Conservation (phyloP, 2,888 invertebrate genomes). For the Hypomecis punctinalis region DNA sequence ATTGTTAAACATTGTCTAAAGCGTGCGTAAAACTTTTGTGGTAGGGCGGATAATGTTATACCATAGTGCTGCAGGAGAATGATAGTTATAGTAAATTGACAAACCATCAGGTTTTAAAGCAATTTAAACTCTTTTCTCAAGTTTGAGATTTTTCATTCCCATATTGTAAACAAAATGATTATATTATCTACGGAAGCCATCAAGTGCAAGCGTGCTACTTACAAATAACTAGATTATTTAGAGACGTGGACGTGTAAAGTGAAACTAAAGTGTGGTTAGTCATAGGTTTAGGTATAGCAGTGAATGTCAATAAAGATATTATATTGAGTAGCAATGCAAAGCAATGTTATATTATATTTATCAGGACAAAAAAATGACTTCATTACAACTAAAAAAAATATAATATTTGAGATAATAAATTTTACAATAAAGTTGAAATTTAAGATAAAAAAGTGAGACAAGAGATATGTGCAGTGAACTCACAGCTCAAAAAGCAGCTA, state of each 20-base stretch:
- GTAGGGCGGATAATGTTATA: too few species aligned
- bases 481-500: slow-evolving; percentile 84
- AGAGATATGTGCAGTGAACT: slow-evolving; percentile 52
- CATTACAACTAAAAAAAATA: neutral
- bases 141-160: slow-evolving; percentile 4
- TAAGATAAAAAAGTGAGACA: neutral
- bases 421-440: too few species aligned
- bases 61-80: too few species aligned
- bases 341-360: too few species aligned
- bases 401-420: too few species aligned
- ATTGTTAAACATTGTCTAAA: too few species aligned
- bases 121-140: slow-evolving; percentile 11
- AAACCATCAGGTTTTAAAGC: neutral
- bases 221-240: neutral
- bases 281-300: neutral
- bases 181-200: neutral
- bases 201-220: neutral
- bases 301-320: slow-evolving; percentile 4
- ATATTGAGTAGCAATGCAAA: too few species aligned
- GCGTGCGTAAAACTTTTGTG: too few species aligned
- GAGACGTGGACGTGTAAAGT: too few species aligned
- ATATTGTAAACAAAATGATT: neutral
- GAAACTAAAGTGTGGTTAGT: too few species aligned
- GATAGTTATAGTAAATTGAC: too few species aligned
- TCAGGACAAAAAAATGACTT: too few species aligned